Evolutionary conservation across 2,888 invertebrate genomes (phyloP).

Genomic region (Escarpia spicata): DNA sequence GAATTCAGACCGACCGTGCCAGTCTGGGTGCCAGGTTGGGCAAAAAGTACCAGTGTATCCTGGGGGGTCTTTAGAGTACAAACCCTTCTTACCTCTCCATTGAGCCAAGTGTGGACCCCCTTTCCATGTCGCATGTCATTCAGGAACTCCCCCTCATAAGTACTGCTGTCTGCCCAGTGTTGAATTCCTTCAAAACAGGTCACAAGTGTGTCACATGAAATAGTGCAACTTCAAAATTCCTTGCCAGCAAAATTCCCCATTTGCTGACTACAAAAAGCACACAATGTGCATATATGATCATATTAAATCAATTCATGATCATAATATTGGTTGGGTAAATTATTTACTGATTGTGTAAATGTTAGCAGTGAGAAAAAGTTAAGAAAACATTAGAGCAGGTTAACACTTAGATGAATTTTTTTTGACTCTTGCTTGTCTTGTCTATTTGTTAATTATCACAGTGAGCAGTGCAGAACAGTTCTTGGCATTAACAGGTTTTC

Average conservation of each 20-base stretch:
- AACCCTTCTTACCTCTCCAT: constrained; percentile 56
- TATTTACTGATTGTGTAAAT: no score
- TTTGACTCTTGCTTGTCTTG: no score
- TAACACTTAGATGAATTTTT: no score
- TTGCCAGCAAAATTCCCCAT: not conserved
- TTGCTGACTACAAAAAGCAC: not conserved
- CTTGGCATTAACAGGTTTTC: no score
- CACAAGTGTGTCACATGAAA: constrained; percentile 4
- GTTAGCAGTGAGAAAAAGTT: no score
- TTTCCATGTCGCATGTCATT: constrained; percentile 60
- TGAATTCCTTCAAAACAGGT: constrained; percentile 53
- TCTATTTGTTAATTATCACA: no score
- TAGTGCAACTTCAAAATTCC: constrained; percentile 18
- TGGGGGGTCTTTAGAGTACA: not conserved
- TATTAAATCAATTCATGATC: not conserved
- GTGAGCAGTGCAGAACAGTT: no score
- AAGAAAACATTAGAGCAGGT: no score
- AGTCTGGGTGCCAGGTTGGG: no score
- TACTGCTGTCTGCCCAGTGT: constrained; percentile 61
- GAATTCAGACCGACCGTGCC: no score
- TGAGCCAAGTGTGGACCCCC: constrained; percentile 59
- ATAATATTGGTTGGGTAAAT: not conserved
- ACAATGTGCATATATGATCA: not conserved
- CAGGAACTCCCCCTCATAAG: constrained; percentile 60
- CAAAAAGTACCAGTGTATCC: no score